Base-by-base conservation (phyloP, 2,888 invertebrate genomes). In the Metacarcinus magister region DNA sequence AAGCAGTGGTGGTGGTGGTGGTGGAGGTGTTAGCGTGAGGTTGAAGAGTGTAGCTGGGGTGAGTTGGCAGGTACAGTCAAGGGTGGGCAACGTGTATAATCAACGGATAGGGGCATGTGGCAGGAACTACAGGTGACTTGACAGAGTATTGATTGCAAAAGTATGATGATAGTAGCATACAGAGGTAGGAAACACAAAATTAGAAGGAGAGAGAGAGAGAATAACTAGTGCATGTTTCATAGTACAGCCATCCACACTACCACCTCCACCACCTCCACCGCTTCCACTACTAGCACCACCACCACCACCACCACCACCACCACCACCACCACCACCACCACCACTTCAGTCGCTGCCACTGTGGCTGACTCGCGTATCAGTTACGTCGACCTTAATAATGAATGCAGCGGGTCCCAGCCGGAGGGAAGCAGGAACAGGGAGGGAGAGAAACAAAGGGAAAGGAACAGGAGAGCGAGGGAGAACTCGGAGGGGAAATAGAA, bases 351-450 rank as follows among this genome's bases (percentile, higher is more conserved):
- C 82, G 82, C 82, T 82, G 82, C 82, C 82, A 82, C 82, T 82
- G 82, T 82, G 82, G 82, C 32, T 32, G 82, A 82, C 82, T 82
- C 82, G 82, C 82, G 82, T 82, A 82, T 82, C 82, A 82, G 82
- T 82, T 82, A 82, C 82, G 82, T 82, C 82, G 82, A 82, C 82
- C 82, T 82, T 82, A 82, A 82, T 82, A 82, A 82, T 82, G 82
- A 82, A 82, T 82, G 82, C 82, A 82, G 32, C 82, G 82, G 13
- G 82, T 82, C 82, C 82, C 82, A 82, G 32, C 32, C 82, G 44
- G 75, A 93, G 93, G 75, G 43, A 44, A 93, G 93, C 93, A 93
- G 60, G 75, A 67, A 43, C 93, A 75, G 43, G 13, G 54, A 67
- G 43, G 75, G n/a, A 75, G 67, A 93, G 67, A 43, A 67, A 93